phyloP scores from a whole-genome alignment of 2,888 invertebrate genomes.

The Geotrupes spiniger region DNA sequence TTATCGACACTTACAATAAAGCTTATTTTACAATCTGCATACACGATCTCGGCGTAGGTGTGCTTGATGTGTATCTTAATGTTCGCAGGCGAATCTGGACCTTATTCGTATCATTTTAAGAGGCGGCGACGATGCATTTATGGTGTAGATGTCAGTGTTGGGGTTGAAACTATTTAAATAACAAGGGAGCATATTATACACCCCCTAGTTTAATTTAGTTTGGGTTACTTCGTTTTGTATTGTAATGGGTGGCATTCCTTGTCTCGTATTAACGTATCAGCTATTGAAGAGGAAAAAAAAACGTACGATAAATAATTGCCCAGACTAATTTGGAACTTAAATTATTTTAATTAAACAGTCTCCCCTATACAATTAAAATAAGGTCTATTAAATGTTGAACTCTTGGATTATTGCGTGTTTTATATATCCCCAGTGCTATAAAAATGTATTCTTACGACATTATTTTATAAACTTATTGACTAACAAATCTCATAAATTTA shows the following conservation, averaged over 20 bases:
- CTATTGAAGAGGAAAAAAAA: not conserved
- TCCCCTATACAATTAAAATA: no score
- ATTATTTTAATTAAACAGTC: not conserved
- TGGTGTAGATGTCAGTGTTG: slow-evolving; percentile 5
- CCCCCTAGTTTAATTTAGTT: slow-evolving; percentile 17
- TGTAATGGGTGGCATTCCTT: slow-evolving; percentile 3
- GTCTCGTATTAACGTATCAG: not conserved
- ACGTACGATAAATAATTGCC: not conserved
- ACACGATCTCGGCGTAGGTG: slow-evolving; percentile 17
- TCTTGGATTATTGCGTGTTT: no score
- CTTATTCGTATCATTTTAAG: slow-evolving; percentile 13
- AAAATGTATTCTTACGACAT: no score
- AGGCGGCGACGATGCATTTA: not conserved
- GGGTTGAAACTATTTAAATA: slow-evolving; percentile 8
- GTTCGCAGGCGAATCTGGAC: slow-evolving; percentile 18
- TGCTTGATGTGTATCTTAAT: slow-evolving; percentile 21
- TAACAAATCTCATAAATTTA: no score
- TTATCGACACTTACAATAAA: slow-evolving; percentile 22
- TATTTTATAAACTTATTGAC: no score
- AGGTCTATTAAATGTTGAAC: no score
- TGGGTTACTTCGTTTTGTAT: slow-evolving; percentile 10
- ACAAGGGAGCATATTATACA: slow-evolving; percentile 17
- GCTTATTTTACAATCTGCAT: slow-evolving; percentile 22
- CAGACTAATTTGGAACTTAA: slow-evolving; percentile 1
- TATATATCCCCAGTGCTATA: no score